phyloP scores from a whole-genome alignment of 1,140 invertebrate species.

The Heliconius hermathena region DNA sequence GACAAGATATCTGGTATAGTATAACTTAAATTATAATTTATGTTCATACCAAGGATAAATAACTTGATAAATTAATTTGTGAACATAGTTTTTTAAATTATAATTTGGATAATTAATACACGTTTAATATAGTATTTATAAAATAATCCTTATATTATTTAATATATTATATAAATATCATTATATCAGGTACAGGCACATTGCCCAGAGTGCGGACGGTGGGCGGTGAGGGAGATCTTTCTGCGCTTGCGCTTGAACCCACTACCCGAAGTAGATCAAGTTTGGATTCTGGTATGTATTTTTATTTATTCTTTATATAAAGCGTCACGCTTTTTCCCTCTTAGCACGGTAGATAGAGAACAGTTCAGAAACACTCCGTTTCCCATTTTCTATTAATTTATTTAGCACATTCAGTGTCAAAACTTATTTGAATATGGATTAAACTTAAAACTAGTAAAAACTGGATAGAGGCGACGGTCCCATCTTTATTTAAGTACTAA shows the following conservation, averaged over 20 bases:
- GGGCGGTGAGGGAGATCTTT: slow-evolving; percentile 62
- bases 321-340: neutral
- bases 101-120: too few species aligned
- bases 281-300: slow-evolving; percentile 70
- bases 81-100: too few species aligned
- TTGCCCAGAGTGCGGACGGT: slow-evolving; percentile 67
- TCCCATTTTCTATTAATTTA: neutral
- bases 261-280: slow-evolving; percentile 72
- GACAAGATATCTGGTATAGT: too few species aligned
- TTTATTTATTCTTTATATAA: neutral
- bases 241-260: slow-evolving; percentile 63
- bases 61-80: too few species aligned
- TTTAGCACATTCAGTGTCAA: neutral
- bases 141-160: too few species aligned
- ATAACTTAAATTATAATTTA: too few species aligned
- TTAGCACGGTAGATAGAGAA: neutral
- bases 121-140: too few species aligned
- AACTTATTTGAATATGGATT: neutral
- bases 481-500: too few species aligned
- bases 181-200: slow-evolving; percentile 57
- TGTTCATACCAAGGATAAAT: too few species aligned
- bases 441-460: too few species aligned
- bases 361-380: neutral
- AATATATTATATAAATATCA: neutral
- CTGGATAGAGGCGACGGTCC: too few species aligned